phyloP scores from a whole-genome alignment of 2,888 invertebrate species.

The Sthenelais limicola region DNA sequence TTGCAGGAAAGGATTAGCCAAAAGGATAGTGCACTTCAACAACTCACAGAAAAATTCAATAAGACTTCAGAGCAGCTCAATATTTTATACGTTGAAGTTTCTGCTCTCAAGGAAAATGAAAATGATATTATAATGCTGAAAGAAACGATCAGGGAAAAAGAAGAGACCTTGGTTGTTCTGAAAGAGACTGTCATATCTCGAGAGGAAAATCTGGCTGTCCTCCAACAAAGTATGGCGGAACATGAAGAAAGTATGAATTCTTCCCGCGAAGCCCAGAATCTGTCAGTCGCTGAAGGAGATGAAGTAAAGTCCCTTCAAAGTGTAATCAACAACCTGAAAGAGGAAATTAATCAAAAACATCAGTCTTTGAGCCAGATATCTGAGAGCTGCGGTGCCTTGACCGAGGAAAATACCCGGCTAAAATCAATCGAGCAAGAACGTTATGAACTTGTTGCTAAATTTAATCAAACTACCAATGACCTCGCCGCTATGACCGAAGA shows the following conservation, averaged over 20 bases:
- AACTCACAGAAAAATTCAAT: slow-evolving; percentile 29
- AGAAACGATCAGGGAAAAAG: slow-evolving; percentile 2
- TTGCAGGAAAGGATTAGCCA: slow-evolving; percentile 12
- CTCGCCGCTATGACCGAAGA: background rate
- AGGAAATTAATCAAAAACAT: background rate
- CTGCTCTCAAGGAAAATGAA: slow-evolving; percentile 20
- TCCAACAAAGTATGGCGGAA: background rate
- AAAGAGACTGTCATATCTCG: background rate
- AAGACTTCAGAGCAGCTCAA: slow-evolving; percentile 5
- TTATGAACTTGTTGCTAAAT: background rate
- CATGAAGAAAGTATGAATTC: background rate
- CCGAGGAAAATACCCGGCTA: background rate
- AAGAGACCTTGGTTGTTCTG: background rate
- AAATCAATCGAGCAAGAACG: background rate
- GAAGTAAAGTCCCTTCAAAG: background rate
- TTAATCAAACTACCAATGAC: slow-evolving; percentile 1
- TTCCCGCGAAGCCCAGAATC: too few relatives aligned
- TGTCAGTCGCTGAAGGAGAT: too few relatives aligned
- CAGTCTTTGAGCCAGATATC: background rate
- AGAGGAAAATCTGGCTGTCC: slow-evolving; percentile 17
- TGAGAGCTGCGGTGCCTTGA: background rate
- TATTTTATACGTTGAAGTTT: slow-evolving; percentile 9
- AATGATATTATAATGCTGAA: background rate
- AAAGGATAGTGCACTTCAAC: slow-evolving; percentile 28
- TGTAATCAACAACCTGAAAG: background rate